These are phyloP conservation scores for Pantherophis alleghaniensis DNA, from an alignment of 2,797 vertebrate species.

Conservation along the genomic window DNA sequence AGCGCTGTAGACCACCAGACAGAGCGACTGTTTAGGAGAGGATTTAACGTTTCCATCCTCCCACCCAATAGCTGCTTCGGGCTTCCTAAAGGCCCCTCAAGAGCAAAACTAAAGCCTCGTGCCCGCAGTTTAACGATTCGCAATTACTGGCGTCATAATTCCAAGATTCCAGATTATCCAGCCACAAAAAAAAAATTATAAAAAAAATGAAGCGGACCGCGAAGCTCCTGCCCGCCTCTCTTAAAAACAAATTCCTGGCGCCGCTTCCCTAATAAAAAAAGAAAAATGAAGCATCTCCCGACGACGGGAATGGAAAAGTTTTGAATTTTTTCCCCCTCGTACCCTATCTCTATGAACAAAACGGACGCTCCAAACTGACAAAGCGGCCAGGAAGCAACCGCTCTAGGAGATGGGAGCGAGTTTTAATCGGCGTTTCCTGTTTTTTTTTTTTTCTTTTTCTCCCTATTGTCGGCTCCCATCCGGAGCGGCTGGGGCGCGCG, in stretches of 20 bases:
- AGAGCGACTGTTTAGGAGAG: not conserved
- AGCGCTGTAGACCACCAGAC: not conserved
- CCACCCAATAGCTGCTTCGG: not conserved
- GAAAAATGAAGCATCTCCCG: not conserved
- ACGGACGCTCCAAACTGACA: not conserved
- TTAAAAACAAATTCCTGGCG: not conserved
- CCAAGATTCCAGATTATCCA: not conserved
- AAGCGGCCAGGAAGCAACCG: not conserved
- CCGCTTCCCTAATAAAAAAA: too few relatives aligned
- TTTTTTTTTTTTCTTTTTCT: not conserved
- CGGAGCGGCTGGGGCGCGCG: not conserved
- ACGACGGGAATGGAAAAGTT: not conserved
- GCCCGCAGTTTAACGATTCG: not conserved
- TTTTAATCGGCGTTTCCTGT: not conserved
- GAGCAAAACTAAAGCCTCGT: not conserved
- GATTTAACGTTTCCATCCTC: not conserved
- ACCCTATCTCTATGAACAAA: not conserved
- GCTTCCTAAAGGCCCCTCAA: not conserved
- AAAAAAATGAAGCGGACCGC: not conserved
- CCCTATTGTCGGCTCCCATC: not conserved
- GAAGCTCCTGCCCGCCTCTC: not conserved
- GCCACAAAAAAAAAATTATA: not conserved
- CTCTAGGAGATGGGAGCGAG: not conserved
- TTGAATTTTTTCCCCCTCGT: fast-evolving
- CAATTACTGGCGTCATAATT: not conserved